A percentile compares a stretch with the other conserved stretches of the same genome.
These are phyloP conservation scores for Apamea monoglypha DNA, from an alignment of 2,888 invertebrate genomes.

Conservation along the genomic window DNA sequence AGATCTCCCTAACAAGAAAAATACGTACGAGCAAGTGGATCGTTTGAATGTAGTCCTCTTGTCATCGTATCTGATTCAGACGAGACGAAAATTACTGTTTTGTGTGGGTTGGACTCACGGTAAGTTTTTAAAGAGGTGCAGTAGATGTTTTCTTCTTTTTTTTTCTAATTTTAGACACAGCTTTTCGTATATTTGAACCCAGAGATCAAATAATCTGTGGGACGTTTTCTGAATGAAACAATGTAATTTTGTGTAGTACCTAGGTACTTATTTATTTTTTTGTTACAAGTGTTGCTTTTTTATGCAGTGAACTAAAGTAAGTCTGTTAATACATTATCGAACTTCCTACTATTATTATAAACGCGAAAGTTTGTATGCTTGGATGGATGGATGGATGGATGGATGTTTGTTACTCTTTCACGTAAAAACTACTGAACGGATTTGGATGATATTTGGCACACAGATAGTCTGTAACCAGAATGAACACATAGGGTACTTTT, in stretches of 20 bases:
- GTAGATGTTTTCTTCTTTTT: neutral
- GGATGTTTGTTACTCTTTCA: no score
- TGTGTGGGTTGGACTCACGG: slow-evolving; percentile 31
- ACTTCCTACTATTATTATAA: no score
- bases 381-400: no score
- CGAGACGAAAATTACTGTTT: slow-evolving; percentile 41
- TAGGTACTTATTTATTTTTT: no score
- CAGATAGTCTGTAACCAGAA: no score
- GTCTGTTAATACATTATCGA: no score
- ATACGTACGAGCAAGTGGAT: slow-evolving; percentile 49
- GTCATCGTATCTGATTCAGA: slow-evolving; percentile 53
- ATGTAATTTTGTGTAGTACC: neutral
- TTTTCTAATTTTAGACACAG: neutral
- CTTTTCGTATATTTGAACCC: neutral
- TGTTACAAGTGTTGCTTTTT: no score
- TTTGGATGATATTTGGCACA: no score
- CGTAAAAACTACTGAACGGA: no score
- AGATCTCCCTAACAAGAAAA: slow-evolving; percentile 52
- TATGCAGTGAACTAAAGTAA: no score
- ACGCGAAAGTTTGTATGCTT: no score
- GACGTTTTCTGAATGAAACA: neutral
- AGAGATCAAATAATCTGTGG: neutral
- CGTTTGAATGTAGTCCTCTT: slow-evolving; percentile 29
- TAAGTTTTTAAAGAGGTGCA: neutral
- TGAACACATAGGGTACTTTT: no score